Evolutionary conservation across 92 coral and sea anemone species (phyloP), one percentile per base, ranked within the genome.

Genomic region (Palythoa grandiflora): DNA sequence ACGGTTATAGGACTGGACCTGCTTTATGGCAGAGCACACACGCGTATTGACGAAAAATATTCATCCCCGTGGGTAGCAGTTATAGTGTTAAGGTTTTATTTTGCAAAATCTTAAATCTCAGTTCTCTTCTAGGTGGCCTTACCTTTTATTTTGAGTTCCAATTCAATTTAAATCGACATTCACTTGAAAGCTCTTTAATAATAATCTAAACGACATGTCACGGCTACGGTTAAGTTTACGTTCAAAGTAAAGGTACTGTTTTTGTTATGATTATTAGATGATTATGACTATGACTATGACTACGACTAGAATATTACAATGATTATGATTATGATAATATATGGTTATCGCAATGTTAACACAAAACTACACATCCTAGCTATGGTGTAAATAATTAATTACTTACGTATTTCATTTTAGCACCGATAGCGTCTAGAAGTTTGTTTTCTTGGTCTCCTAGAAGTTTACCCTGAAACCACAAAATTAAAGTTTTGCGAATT

Each of bases 361-460:
- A 44, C 7, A 6, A 59, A 5, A 59, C 65, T 14, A 59, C 1
- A 59, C 5, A 11, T 17, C 3, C 65, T 10, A 59, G 5, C 65
- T 59, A 4, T 3, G 3, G 19, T 59, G 16, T 2, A 59, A 36
- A 2, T 12, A 35, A n/a, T n/a, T n/a, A 9, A 28, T 35, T 60
- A 87, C 94, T 78, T 76, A 95, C 98, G 50, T 84, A 91, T 68
- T 91, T 93, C 37, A 75, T 89, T 84, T 95, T 95, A 28, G 89
- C 91, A 53, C 84, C 93, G 75, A 95, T 95, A 19, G 98, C 94
- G 13, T 88, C 96, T 20, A 91, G 38, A 28, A 95, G 84, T 78
- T 91, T 95, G 76, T 84, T 93, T 66, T 95, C 98, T 75, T 95
- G 92, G 38, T 95, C 96, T 21, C 93, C 94, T n/a, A 95, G 78